phyloP scores from a whole-genome alignment of 2,888 invertebrate genomes.

The Phragmatobia fuliginosa region DNA sequence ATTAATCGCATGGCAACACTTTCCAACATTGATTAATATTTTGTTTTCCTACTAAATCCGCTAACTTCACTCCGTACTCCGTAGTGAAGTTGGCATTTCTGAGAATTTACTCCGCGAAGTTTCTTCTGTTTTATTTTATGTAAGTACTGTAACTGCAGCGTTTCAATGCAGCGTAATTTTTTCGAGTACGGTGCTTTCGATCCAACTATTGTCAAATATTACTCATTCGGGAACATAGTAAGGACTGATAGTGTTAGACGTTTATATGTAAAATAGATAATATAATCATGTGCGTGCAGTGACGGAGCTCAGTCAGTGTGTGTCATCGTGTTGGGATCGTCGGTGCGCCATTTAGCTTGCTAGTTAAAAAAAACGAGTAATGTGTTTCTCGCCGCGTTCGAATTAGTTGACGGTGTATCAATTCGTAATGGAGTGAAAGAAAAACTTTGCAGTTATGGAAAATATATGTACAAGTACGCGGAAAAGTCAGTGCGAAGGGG shows the following conservation, averaged over 20 bases:
- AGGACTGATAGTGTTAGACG: conserved; percentile 55
- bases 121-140: conserved; percentile 77
- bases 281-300: conserved; percentile 50
- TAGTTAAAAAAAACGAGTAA: conserved; percentile 71
- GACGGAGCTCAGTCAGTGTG: conserved; percentile 70
- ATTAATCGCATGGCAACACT: conserved; percentile 27
- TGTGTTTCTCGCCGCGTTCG: conserved; percentile 68
- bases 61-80: conserved; percentile 44
- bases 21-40: conserved; percentile 44
- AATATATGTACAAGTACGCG: conserved; percentile 61
- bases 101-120: conserved; percentile 72
- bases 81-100: conserved; percentile 79
- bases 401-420: conserved; percentile 62
- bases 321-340: conserved; percentile 77
- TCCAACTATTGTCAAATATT: conserved; percentile 49
- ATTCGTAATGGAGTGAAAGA: conserved; percentile 75
- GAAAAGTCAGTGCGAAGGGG: conserved; percentile 69
- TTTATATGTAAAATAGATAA: conserved; percentile 58
- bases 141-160: conserved; percentile 72
- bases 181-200: conserved; percentile 52
- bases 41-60: conserved; percentile 43
- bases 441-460: conserved; percentile 70
- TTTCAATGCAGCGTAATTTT: conserved; percentile 58
- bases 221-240: conserved; percentile 33
- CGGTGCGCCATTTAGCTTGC: conserved; percentile 80